Evolutionary conservation across 2,797 vertebrate species (phyloP).

Genomic region (Chrosomus eos): DNA sequence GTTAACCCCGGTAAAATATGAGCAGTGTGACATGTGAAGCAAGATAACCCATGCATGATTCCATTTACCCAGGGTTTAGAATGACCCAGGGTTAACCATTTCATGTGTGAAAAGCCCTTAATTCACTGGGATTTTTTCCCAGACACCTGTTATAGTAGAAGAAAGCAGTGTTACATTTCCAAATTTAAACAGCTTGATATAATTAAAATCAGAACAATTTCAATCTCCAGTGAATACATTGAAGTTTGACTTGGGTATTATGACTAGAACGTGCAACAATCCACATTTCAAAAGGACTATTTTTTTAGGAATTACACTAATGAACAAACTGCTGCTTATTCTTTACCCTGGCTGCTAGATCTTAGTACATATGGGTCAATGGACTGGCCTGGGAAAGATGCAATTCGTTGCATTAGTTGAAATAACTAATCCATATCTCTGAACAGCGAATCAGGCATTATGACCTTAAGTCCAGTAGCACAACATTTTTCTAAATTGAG

Average conservation of each 20-base stretch:
- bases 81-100: background rate
- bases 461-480: background rate
- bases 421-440: background rate
- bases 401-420: background rate
- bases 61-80: background rate
- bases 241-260: background rate
- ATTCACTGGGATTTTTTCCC: background rate
- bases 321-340: background rate
- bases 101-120: background rate
- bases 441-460: background rate
- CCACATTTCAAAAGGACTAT: background rate
- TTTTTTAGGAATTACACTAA: background rate
- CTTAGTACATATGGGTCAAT: background rate
- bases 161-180: background rate
- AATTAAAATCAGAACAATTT: background rate
- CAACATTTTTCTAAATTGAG: background rate
- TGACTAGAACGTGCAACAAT: background rate
- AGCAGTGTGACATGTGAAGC: background rate
- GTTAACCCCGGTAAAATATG: background rate
- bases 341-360: background rate
- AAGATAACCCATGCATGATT: background rate
- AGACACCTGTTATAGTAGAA: background rate
- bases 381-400: background rate
- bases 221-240: too few relatives aligned
- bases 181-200: background rate